Base-by-base conservation (phyloP, 1,140 invertebrate species). In the Macrocentrus cingulum region DNA sequence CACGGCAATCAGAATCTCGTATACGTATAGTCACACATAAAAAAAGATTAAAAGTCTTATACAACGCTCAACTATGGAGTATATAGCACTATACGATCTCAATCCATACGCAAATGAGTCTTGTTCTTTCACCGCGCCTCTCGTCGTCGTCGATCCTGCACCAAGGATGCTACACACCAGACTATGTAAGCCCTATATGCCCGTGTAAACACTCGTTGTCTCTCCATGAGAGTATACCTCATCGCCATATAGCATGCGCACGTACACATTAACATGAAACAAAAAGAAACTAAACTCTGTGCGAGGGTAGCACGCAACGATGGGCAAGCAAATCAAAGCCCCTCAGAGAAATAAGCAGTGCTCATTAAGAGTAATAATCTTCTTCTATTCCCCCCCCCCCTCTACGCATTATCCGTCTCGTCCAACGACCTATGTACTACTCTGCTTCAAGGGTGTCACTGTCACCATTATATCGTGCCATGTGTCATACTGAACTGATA, bases 71-170 rank as follows among this genome's bases (percentile, higher is more conserved):
- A n/a, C n/a, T n/a, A n/a, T n/a, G n/a, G n/a, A n/a, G n/a, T n/a
- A n/a, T n/a, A 48, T 20, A 72, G 73, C 63, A 72, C 66, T 74
- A 75, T n/a, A n/a, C 73, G 72, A 77, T 76, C 74, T 75, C 73
- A 77, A 77, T 76, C 72, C 72, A 68, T 75, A 74, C 71, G 74
- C 73, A 77, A 77, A 77, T 77, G 72, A 76, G 70, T 67, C 37
- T 39, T 48, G 9, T 53, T 19, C 13, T 8, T 13, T 20, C 23
- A 11, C 36, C 16, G 4, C 15, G 15, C 6, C 25, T 9, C 22
- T 34, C 46, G 29, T 25, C 32, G 20, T 25, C 46, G 11, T 16
- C 18, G 29, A 13, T 9, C 18, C 32, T 18, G 36, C 16, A 9
- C n/a, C 18, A 37, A 51, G 16, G 25, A 51, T 20, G 18, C n/a